phyloP scores from a whole-genome alignment of 2,797 vertebrate genomes.

The Myotis pilosus region DNA sequence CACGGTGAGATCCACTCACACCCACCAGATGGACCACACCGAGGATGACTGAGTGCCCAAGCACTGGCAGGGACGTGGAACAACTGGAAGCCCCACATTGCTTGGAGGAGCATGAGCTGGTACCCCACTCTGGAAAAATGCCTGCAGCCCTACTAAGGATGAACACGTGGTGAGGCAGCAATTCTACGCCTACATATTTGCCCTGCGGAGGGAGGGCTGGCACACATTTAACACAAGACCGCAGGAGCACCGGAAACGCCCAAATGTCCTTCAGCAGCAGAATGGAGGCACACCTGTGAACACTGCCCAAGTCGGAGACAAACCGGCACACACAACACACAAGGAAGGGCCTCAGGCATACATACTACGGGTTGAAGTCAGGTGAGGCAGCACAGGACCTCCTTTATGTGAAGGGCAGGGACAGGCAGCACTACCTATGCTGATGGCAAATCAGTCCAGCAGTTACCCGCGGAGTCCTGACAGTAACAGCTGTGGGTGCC shows the following conservation, averaged over 20 bases:
- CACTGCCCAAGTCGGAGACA: neutral
- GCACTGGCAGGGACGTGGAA: neutral
- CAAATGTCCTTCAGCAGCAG: neutral
- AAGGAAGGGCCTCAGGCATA: neutral
- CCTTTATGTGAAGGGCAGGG: neutral
- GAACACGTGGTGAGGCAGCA: no score
- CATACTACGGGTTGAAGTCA: no score
- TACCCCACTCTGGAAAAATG: neutral
- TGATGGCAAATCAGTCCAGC: no score
- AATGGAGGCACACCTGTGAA: neutral
- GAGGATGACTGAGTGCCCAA: neutral
- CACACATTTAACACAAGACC: neutral
- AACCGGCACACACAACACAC: neutral
- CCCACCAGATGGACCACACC: neutral
- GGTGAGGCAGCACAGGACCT: no score
- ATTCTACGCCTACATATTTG: no score
- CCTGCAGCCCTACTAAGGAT: neutral
- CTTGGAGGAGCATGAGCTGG: neutral
- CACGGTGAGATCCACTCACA: neutral
- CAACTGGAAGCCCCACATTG: accelerated
- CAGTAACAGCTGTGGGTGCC: neutral
- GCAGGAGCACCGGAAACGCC: neutral
- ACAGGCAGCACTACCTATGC: neutral
- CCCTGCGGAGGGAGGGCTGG: neutral
- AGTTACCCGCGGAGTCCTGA: neutral